phyloP scores from a whole-genome alignment of 2,888 invertebrate genomes.

The Hypercompe scribonia region DNA sequence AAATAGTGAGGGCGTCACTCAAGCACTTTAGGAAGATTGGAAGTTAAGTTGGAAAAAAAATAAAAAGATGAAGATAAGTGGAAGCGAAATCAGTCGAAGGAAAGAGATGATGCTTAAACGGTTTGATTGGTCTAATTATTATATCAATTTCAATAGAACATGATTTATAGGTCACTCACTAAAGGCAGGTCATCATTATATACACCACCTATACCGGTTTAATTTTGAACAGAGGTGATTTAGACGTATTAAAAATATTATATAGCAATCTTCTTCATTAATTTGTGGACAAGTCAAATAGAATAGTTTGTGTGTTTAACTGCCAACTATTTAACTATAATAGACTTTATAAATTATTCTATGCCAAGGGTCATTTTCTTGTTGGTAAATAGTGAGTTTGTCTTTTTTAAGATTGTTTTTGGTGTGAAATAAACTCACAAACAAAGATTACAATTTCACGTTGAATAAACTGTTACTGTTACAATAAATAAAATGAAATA shows the following conservation, averaged over 20 bases:
- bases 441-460: slow-evolving; percentile 12
- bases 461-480: slow-evolving; percentile 4
- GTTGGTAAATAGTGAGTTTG: background rate
- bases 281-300: background rate
- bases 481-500: background rate
- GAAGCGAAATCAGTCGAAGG: too few relatives aligned
- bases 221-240: background rate
- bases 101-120: too few relatives aligned
- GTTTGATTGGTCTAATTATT: background rate
- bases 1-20: too few relatives aligned
- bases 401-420: slow-evolving; percentile 11
- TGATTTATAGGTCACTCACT: background rate
- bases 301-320: background rate
- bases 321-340: background rate
- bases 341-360: slow-evolving; percentile 3
- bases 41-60: too few relatives aligned
- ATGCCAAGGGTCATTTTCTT: slow-evolving; percentile 9
- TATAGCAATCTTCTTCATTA: background rate
- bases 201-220: background rate
- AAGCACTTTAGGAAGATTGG: too few relatives aligned
- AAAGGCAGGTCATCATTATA: background rate
- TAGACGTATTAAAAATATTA: background rate
- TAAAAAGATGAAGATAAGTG: too few relatives aligned
- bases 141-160: background rate
- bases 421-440: slow-evolving; percentile 14